Conservation (phyloP, 2,113 vertebrate species). For the Pelecanus crispus region DNA sequence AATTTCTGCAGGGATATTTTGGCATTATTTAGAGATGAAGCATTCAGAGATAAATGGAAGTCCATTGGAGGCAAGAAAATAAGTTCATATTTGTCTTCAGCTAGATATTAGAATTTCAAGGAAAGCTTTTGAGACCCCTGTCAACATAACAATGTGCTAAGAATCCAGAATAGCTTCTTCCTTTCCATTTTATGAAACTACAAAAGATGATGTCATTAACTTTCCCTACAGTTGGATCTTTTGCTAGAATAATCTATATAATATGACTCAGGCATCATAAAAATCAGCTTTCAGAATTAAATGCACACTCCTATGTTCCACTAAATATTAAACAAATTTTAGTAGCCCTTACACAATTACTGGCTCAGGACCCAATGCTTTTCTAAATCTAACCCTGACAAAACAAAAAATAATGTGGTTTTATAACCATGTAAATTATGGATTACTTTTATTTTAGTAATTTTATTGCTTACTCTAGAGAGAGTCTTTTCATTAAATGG, state of each 20-base stretch:
- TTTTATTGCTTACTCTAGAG: not conserved
- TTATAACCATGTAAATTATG: not conserved
- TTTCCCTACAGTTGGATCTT: not conserved
- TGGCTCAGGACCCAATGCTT: not conserved
- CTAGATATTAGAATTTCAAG: not conserved
- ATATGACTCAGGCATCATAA: not conserved
- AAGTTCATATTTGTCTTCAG: not conserved
- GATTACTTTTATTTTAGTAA: not conserved
- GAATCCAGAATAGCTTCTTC: not conserved
- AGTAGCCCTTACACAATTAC: not conserved
- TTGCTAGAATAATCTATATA: not conserved
- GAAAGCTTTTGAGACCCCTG: not conserved
- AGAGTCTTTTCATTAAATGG: not conserved
- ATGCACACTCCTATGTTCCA: not conserved
- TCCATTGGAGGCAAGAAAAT: not conserved
- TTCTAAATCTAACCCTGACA: not conserved
- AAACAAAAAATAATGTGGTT: not conserved
- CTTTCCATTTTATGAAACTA: not conserved
- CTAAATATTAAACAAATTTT: not conserved
- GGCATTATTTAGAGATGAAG: not conserved
- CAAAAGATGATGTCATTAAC: not conserved
- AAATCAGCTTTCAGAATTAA: not conserved
- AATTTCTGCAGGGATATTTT: not conserved
- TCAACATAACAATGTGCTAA: not conserved
- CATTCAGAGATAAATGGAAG: not conserved